These are phyloP conservation scores for Drosophila pachea DNA, from an alignment of 1,140 invertebrate genomes.

Conservation along the genomic window DNA sequence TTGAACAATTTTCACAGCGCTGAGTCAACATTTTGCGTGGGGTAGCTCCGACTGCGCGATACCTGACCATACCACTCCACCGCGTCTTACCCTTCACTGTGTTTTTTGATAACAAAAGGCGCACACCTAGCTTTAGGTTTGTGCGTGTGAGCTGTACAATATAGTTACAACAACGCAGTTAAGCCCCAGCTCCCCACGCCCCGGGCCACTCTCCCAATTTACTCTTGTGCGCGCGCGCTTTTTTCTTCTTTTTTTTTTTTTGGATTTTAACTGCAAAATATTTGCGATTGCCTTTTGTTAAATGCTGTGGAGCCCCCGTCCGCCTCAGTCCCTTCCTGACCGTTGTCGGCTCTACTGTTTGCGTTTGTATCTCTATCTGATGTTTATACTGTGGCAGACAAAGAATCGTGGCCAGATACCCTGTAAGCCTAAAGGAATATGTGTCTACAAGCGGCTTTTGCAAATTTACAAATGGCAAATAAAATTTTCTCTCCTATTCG, in stretches of 20 bases:
- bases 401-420: conserved; percentile 25
- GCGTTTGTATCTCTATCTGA: conserved; percentile 21
- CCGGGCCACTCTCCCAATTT: not conserved
- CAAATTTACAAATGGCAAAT: not conserved
- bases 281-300: conserved; percentile 50
- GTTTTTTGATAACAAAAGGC: conserved; percentile 46
- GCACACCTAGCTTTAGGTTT: conserved; percentile 9
- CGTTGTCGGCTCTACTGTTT: not conserved
- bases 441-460: not conserved
- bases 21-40: conserved; percentile 72
- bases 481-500: too few species aligned
- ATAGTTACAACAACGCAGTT: conserved; percentile 38
- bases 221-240: conserved; percentile 10
- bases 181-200: not conserved
- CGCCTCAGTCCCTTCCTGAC: not conserved
- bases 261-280: conserved; percentile 37
- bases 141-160: conserved; percentile 25
- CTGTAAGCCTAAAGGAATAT: not conserved
- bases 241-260: conserved; percentile 37
- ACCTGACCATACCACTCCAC: not conserved
- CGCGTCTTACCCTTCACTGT: not conserved
- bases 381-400: conserved; percentile 42
- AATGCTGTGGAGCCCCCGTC: conserved; percentile 23
- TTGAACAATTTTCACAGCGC: conserved; percentile 53
- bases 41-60: conserved; percentile 18